These are phyloP conservation scores for Blera fallax DNA, from an alignment of 2,888 invertebrate genomes.

Conservation along the genomic window DNA sequence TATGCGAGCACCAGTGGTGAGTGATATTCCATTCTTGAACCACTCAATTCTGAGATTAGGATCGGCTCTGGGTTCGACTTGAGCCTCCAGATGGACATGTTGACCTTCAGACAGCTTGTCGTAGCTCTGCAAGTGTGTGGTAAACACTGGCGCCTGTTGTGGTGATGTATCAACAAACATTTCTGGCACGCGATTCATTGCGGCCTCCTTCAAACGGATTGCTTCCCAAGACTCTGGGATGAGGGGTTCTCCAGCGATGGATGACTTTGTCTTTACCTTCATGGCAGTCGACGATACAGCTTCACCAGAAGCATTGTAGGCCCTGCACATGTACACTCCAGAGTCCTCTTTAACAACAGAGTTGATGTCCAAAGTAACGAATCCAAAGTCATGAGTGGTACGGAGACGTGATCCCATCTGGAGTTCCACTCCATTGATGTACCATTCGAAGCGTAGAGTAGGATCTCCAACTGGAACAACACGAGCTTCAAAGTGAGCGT, in stretches of 20 bases:
- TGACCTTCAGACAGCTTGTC: constrained; percentile 93
- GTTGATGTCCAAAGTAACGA: constrained; percentile 94
- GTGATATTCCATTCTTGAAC: constrained; percentile 94
- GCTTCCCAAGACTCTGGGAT: constrained; percentile 96
- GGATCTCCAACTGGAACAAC: constrained; percentile 97
- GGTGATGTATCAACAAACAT: constrained; percentile 93
- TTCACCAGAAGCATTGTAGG: constrained; percentile 96
- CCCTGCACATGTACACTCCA: constrained; percentile 96
- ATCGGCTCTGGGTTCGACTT: constrained; percentile 94
- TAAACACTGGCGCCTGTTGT: constrained; percentile 97
- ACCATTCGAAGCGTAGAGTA: constrained; percentile 96
- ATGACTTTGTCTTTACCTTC: constrained; percentile 92
- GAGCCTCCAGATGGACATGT: constrained; percentile 93
- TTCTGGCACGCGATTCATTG: constrained; percentile 94
- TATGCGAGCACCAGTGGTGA: constrained; percentile 93
- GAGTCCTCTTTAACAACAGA: constrained; percentile 94
- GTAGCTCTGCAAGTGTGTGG: constrained; percentile 92
- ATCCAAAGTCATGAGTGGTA: constrained; percentile 96
- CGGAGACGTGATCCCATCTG: constrained; percentile 96
- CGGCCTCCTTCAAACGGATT: constrained; percentile 94
- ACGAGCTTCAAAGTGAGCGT: constrained; percentile 94
- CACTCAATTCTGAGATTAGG: constrained; percentile 94
- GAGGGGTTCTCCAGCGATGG: constrained; percentile 91
- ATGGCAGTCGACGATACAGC: constrained; percentile 95
- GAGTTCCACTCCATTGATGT: constrained; percentile 95